These are phyloP conservation scores for Periparus ater DNA, from an alignment of 2,797 vertebrate genomes.

Conservation along the genomic window DNA sequence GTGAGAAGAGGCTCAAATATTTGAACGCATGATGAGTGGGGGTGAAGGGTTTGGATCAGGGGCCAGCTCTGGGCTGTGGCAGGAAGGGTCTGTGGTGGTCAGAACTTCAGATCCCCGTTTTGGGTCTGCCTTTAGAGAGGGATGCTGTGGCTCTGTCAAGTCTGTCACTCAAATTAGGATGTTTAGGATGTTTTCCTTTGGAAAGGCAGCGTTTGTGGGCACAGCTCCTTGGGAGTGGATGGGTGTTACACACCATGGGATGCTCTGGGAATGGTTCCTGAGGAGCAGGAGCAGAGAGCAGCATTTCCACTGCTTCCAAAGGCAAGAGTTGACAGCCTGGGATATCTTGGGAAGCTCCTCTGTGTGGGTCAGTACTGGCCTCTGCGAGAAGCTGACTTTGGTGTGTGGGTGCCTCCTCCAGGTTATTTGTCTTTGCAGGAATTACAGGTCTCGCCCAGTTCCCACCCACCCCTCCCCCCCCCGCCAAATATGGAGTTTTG, in stretches of 20 bases:
- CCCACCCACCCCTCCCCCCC: fast-evolving
- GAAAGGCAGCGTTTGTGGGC: neutral
- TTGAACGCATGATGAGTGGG: fast-evolving
- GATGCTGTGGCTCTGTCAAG: neutral
- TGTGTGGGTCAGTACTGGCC: neutral
- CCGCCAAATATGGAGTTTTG: fast-evolving
- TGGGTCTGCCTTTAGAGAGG: neutral
- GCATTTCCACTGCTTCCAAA: neutral
- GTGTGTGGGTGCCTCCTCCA: neutral
- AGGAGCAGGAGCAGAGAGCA: fast-evolving
- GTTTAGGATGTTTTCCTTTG: neutral
- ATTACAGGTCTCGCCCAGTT: neutral
- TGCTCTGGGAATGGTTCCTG: fast-evolving
- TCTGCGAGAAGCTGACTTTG: neutral
- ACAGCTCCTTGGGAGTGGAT: fast-evolving
- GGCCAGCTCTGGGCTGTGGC: neutral
- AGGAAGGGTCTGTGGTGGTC: neutral
- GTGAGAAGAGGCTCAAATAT: neutral
- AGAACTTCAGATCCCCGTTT: neutral
- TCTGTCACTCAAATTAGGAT: fast-evolving
- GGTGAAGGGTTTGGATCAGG: fast-evolving
- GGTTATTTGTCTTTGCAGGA: neutral
- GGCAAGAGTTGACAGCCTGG: fast-evolving
- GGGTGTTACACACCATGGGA: fast-evolving
- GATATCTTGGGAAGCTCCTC: neutral